Base-by-base conservation (phyloP, 64 coral and sea anemone genomes). In the Hydrozoanthus tunicans region DNA sequence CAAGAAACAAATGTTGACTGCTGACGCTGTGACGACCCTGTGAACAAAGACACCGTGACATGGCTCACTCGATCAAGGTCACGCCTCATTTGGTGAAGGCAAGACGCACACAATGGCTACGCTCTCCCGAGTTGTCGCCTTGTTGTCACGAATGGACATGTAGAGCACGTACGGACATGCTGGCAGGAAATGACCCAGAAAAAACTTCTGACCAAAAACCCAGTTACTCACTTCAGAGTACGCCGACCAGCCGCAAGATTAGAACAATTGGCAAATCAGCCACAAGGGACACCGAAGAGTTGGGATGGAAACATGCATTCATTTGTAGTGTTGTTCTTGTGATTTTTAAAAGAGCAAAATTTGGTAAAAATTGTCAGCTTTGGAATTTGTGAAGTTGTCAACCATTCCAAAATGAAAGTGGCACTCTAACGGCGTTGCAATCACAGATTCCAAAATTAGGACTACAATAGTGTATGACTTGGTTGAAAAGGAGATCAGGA, bases 151-250 rank as follows among this genome's bases (percentile, higher is more conserved):
- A 55, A 26, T 88, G 84, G 84, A 88, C 64, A 71, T 69, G 81
- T 70, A 85, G 54, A 57, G 11, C 54, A 88, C 67, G 84, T 88
- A 88, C 84, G 74, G 69, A 88, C 69, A 51, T 73, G 24, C 83
- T 73, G 55, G 56, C 68, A 88, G 69, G 26, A 73, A 70, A 60
- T 57, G 68, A 55, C 56, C 84, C 43, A 23, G 43, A 12, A 25
- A 7, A 5, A 9, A 27, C 74, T 61, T 43, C 69, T 88, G 84
- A 74, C 55, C 67, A 23, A 13, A 55, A 17, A 88, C 84, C 69
- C 84, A 88, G 84, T 88, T 59, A 74, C 84, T 88, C 84, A 88
- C 84, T 88, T 88, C 84, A 26, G 69, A 60, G 84, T 88, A 73
- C 57, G 84, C 84, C 68, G 15, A 88, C 68, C 56, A 12, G 64